Base-by-base conservation (phyloP, 2,113 vertebrate species). In the Chauna torquata region DNA sequence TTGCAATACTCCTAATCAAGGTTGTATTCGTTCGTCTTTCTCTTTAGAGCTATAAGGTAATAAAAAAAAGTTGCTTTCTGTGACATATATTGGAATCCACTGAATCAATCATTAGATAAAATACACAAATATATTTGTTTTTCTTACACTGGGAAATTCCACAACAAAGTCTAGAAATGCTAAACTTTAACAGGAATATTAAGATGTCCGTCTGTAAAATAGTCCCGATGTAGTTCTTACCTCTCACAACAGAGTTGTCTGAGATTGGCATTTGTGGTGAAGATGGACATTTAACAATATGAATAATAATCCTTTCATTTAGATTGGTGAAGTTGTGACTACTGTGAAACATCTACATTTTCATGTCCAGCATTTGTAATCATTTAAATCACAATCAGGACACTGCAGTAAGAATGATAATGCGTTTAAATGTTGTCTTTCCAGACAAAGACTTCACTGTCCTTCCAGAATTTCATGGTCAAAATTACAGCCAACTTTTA, bases 1-100 rank as follows among this genome's bases (percentile, higher is more conserved):
- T 97, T 95, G 42, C 80, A 94, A n/a, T 44, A 76, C 24, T 96
- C 38, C 52, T 54, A 96, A 89, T 97, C 49, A 94, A 96, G 77
- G 44, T 75, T 95, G 16, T 69, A 94, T 93, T 96, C 32, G 74
- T 58, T 62, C 78, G 77, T 85, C 62, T 89, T 94, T 86, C 64
- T 71, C 68, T 95, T 94, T 75, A 93, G 42, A 76, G 58, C 70
- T 42, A 58, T 55, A 71, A 90, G 58, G 40, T 70, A 96, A 92
- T 6, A 5, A 81, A 92, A 85, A 50, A 45, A 59, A 36, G 36
- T 8, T 59, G 25, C 12, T 89, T 93, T 76, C 72, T 77, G n/a
- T 69, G 85, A 77, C 84, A 74, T 69, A 34, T 38, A 30, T 58
- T 68, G 17, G 42, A 93, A 80, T 59, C 54, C 58, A 65, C 50